Base-by-base conservation (phyloP, 1,140 invertebrate species). In the Drosophila bocki region DNA sequence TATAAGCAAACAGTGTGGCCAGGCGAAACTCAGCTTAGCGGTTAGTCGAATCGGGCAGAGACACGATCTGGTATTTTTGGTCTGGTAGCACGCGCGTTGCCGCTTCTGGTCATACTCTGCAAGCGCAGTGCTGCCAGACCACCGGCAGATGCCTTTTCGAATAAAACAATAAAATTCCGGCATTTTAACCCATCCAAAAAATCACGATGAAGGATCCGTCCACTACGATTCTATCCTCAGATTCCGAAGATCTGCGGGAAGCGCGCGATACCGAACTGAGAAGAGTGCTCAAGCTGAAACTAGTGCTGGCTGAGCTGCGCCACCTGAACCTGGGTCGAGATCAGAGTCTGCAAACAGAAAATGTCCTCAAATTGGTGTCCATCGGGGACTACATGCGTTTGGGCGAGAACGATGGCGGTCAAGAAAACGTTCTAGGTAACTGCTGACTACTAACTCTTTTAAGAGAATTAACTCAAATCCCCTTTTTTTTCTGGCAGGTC, bases 221-320 rank as follows among this genome's bases (percentile, higher is more conserved):
- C 7, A 39, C 58, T 11, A 78, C 69, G 12, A 70, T 85, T 22
- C 35, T 77, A 9, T 22, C 42, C 13, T 61, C 47, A 13, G 77
- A 91, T n/a, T 54, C 39, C 8, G 56, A 70, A n/a, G 80, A 91
- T 22, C 33, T 91, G 29, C 32, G 51, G 3, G 69, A 80, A 45
- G 39, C 67, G 0, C 86, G 82, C 7, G 32, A 76, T 12, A 13
- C 29, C 3, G 79, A 82, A 8, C n/a, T 91, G 5, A 69, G 59
- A 4, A 80, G 45, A 37, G 82, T 86, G 7, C 35, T 86, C 1
- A 82, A 80, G 15, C 17, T 86, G 13, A 82, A 87, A 50, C 17
- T 86, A 2, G 33, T 91, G 19, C 42, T 91, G 29, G 64, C 78
- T 29, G 48, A 63, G 54, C 11, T 82, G 19, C 70, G 71, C 1